Evolutionary conservation across 2,113 vertebrate genomes (phyloP).

Genomic region (Alces alces): DNA sequence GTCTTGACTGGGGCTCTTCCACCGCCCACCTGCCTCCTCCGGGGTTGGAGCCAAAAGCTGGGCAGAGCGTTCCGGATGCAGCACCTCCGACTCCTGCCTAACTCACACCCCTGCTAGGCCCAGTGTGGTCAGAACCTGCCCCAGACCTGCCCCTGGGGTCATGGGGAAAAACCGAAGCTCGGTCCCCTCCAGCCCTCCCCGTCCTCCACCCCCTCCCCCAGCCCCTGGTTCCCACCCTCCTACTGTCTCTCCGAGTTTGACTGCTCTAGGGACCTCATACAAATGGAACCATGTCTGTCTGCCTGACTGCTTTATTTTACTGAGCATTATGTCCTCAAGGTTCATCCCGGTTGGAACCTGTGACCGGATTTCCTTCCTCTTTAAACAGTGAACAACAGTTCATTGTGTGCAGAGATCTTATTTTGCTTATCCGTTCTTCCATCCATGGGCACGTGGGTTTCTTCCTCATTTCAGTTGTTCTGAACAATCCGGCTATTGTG

Average conservation of each 20-base stretch:
- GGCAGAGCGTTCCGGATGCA: neutral
- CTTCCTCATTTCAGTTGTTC: accelerated
- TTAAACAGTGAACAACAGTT: no score
- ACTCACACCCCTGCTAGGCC: neutral
- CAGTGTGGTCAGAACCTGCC: neutral
- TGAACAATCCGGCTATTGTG: neutral
- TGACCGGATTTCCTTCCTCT: neutral
- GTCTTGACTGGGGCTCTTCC: neutral
- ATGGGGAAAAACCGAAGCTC: neutral
- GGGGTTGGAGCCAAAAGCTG: neutral
- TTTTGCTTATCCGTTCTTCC: neutral
- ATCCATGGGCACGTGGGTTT: neutral
- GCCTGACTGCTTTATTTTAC: neutral
- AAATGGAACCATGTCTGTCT: neutral
- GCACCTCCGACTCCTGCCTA: neutral
- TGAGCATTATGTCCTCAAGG: neutral
- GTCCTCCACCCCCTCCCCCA: neutral
- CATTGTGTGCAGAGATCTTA: accelerated
- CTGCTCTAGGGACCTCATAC: neutral
- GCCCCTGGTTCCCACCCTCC: neutral
- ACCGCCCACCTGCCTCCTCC: accelerated
- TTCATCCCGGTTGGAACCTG: neutral
- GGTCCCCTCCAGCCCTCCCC: neutral
- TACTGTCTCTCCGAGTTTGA: no score
- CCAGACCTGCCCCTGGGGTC: neutral